Conservation (phyloP, 2,888 invertebrate genomes). For the Pedicia rivosa region DNA sequence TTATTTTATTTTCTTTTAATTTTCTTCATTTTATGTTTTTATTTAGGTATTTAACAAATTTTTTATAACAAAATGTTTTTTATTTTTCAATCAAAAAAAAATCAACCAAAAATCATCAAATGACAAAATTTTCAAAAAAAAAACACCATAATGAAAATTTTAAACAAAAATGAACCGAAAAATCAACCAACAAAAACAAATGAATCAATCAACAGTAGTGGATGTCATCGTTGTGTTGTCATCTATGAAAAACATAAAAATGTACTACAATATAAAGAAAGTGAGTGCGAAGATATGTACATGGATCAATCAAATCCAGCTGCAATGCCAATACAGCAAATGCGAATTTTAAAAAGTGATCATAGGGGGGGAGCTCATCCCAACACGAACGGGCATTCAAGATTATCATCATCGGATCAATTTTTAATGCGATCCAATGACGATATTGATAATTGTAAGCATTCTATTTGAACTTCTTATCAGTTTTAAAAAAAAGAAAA, state of each 20-base stretch:
- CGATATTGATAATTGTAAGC: slow-evolving; percentile 35
- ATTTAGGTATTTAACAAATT: too few relatives aligned
- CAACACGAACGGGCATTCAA: slow-evolving; percentile 34
- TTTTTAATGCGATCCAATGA: slow-evolving; percentile 35
- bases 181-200: slow-evolving; percentile 8
- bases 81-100: too few relatives aligned
- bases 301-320: slow-evolving; percentile 34
- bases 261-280: slow-evolving; percentile 93
- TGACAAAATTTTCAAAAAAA: neutral
- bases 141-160: slow-evolving; percentile 1
- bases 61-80: too few relatives aligned
- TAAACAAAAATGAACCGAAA: too few relatives aligned
- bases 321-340: slow-evolving; percentile 27
- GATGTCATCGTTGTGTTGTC: slow-evolving; percentile 87
- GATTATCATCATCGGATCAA: slow-evolving; percentile 35
- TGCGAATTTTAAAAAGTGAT: slow-evolving; percentile 34
- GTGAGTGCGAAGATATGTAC: slow-evolving; percentile 56
- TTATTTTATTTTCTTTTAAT: too few relatives aligned
- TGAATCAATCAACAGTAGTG: slow-evolving; percentile 44
- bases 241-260: slow-evolving; percentile 91
- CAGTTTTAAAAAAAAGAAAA: slow-evolving; percentile 1
- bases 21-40: too few relatives aligned
- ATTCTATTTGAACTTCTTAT: slow-evolving; percentile 17
- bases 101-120: neutral
- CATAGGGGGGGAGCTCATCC: slow-evolving; percentile 35